Conservation (phyloP, 2,113 vertebrate genomes). For the Xenopus laevis region DNA sequence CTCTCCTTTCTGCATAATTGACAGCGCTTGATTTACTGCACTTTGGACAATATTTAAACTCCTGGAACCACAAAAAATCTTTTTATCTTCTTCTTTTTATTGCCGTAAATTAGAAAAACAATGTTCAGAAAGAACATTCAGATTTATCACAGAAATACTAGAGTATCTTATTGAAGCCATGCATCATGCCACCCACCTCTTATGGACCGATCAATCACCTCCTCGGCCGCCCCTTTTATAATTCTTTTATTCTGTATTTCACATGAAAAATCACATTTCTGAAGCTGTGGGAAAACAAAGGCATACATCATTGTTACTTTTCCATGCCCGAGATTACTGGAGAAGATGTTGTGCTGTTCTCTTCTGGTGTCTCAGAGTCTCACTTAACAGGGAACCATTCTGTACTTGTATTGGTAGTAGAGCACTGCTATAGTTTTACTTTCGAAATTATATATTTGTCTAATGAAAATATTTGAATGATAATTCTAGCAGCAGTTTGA, state of each 20-base stretch:
- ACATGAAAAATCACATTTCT: conserved; percentile 66
- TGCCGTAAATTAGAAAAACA: conserved; percentile 33
- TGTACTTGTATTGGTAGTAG: too few relatives aligned
- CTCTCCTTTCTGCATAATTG: not conserved
- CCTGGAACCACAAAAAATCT: not conserved
- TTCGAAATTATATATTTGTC: too few relatives aligned
- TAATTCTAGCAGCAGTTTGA: too few relatives aligned
- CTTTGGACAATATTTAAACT: not conserved
- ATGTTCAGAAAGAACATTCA: conserved; percentile 45
- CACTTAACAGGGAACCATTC: too few relatives aligned
- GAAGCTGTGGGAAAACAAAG: conserved; percentile 54
- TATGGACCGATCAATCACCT: conserved; percentile 65
- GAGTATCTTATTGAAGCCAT: conserved; percentile 70
- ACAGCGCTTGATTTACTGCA: not conserved
- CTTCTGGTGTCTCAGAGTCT: not conserved
- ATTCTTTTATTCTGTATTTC: conserved; percentile 62
- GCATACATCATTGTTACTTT: conserved; percentile 57
- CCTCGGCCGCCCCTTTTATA: conserved; percentile 57
- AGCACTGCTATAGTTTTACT: too few relatives aligned
- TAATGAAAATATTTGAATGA: too few relatives aligned
- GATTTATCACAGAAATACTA: conserved; percentile 71
- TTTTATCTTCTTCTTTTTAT: not conserved
- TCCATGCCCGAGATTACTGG: not conserved
- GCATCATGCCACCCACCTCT: conserved; percentile 68
- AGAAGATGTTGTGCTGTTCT: not conserved